Evolutionary conservation across 2,797 vertebrate genomes (phyloP).

Genomic region (Diglossa cyanea): DNA sequence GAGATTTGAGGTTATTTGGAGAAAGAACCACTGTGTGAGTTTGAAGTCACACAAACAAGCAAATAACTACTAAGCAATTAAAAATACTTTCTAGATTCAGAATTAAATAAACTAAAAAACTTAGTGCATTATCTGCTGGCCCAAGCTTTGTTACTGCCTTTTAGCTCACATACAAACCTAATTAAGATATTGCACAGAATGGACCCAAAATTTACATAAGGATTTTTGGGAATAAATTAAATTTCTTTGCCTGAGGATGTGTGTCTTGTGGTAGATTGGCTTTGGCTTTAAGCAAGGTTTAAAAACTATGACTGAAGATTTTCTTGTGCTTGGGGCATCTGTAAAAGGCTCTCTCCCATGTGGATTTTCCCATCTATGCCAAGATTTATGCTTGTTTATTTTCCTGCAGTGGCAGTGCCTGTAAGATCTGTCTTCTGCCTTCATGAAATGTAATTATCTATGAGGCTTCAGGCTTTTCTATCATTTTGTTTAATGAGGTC

Average conservation of each 20-base stretch:
- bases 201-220: neutral
- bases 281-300: slow-evolving; percentile 13
- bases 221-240: neutral
- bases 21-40: neutral
- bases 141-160: neutral
- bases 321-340: neutral
- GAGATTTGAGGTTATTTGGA: neutral
- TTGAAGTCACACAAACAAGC: neutral
- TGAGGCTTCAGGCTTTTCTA: slow-evolving; percentile 2
- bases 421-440: neutral
- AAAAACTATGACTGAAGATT: neutral
- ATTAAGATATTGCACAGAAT: neutral
- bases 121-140: neutral
- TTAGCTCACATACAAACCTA: neutral
- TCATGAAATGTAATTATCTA: slow-evolving; percentile 15
- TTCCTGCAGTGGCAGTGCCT: neutral
- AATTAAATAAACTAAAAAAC: neutral
- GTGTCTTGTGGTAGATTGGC: neutral
- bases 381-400: slow-evolving; percentile 8
- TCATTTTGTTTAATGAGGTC: slow-evolving; percentile 5
- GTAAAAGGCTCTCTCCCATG: neutral
- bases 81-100: neutral
- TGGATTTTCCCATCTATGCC: neutral
- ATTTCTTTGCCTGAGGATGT: neutral
- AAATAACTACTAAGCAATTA: neutral